Conservation (phyloP, 1,140 invertebrate species). For the Oppia nitens region DNA sequence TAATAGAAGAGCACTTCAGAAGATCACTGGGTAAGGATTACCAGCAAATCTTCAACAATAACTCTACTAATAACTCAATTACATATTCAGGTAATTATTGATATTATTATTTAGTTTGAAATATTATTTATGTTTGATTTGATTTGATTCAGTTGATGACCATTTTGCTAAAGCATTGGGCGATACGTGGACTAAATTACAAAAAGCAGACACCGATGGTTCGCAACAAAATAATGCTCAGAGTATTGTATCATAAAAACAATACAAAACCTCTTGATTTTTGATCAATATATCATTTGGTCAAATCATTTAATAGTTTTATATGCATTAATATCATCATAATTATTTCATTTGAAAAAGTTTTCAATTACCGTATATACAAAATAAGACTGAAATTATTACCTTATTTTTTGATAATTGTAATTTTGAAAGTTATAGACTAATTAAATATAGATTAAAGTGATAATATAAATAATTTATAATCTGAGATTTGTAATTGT, state of each 20-base stretch:
- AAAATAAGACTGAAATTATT: too few relatives aligned
- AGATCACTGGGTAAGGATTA: conserved; percentile 65
- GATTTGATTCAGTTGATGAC: conserved; percentile 53
- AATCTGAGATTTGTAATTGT: too few relatives aligned
- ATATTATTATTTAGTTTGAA: not conserved
- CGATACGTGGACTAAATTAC: conserved; percentile 48
- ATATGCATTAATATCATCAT: too few relatives aligned
- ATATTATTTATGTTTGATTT: not conserved
- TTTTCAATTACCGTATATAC: too few relatives aligned
- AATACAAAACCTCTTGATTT: not conserved
- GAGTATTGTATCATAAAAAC: not conserved
- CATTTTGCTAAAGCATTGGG: conserved; percentile 90
- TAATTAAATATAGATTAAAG: too few relatives aligned
- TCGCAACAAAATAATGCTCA: not conserved
- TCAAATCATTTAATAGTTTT: not conserved
- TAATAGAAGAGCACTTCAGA: conserved; percentile 88
- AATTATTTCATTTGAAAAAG: too few relatives aligned
- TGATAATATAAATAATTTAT: too few relatives aligned
- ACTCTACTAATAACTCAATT: not conserved
- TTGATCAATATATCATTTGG: not conserved
- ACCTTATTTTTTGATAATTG: too few relatives aligned
- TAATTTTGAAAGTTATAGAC: too few relatives aligned
- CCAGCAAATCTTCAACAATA: not conserved
- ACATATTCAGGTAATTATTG: not conserved
- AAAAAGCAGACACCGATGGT: not conserved